Base-by-base conservation (phyloP, 2,113 vertebrate genomes). In the Notechis scutatus region DNA sequence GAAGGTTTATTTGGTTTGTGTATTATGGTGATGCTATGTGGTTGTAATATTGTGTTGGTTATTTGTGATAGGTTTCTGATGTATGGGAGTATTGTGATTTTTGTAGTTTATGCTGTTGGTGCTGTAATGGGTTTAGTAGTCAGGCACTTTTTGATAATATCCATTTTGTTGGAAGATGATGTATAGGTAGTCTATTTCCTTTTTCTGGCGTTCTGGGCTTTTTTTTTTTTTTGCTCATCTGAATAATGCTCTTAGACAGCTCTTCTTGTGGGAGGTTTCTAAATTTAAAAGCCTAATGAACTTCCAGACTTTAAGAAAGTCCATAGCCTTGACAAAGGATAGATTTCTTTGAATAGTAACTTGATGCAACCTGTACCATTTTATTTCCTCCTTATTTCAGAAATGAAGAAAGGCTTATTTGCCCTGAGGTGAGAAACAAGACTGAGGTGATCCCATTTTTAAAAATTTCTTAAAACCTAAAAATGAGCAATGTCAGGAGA, bases 371-470 rank as follows among this genome's bases (percentile, higher is more conserved):
- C 54, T 91, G 88, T 74, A 85, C 2, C 26, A 1, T 10, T 15
- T 92, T 0, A 18, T 93, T 90, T 59, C 4, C n/a, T 1, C n/a
- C 20, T 92, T 0, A 14, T 93, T 90, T 59, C 90, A 11, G 1
- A 89, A 90, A 86, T 89, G 94, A 21, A 42, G 52, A 88, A 85
- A 92, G 45, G 91, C 42, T 92, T 91, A 94, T 92, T 93, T 94
- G 21, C 47, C 95, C 42, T 89, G 85, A 69, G 85, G 74, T 55
- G 90, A 42, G 74, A 94, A 92, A 90, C 2, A 90, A 85, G 45
- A 81, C 86, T 90, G 91, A 89, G 69, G 14, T 0, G 45, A 85
- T 90, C 56, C 57, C 54, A 42, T 94, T 54, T 9, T 94, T 54
- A 89, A 29, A 0, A 7, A n/a, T 69, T 92, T 91, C 34, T 1